Evolutionary conservation across 2,113 vertebrate genomes (phyloP).

Genomic region (Pyxicephalus adspersus): DNA sequence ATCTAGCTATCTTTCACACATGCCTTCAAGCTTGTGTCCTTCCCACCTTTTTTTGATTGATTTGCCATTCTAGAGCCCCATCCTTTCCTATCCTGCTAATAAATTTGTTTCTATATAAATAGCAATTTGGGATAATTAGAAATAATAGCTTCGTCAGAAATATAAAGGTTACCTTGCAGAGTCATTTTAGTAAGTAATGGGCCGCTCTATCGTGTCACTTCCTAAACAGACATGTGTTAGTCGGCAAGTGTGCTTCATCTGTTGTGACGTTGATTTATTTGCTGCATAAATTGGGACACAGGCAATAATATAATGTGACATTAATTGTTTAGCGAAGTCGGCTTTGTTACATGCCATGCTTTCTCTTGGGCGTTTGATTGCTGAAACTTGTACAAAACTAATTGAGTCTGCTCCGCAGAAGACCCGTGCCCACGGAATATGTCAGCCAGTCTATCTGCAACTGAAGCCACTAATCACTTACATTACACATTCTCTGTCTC

Average conservation of each 20-base stretch:
- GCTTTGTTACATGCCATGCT: conserved; percentile 79
- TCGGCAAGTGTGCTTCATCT: conserved; percentile 72
- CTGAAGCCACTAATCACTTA: conserved; percentile 64
- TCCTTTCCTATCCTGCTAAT: conserved; percentile 52
- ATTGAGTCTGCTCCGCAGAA: conserved; percentile 80
- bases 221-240: conserved; percentile 77
- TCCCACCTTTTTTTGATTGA: conserved; percentile 32
- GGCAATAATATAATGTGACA: conserved; percentile 88
- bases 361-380: conserved; percentile 77
- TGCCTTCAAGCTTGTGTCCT: conserved; percentile 11
- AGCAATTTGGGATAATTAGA: conserved; percentile 65
- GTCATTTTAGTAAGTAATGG: conserved; percentile 68
- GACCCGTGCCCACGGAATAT: conserved; percentile 62
- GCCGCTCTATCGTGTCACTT: conserved; percentile 73
- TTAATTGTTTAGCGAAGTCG: conserved; percentile 88
- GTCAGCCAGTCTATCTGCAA: conserved; percentile 59
- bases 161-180: conserved; percentile 68
- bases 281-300: conserved; percentile 86
- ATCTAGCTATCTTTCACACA: conserved; percentile 1
- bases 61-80: conserved; percentile 8
- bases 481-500: conserved; percentile 59
- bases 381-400: conserved; percentile 75
- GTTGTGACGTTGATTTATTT: conserved; percentile 90
- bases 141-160: conserved; percentile 60
- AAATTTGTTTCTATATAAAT: conserved; percentile 64